Evolutionary conservation across 2,797 vertebrate species (phyloP).

Genomic region (Numenius phaeopus): DNA sequence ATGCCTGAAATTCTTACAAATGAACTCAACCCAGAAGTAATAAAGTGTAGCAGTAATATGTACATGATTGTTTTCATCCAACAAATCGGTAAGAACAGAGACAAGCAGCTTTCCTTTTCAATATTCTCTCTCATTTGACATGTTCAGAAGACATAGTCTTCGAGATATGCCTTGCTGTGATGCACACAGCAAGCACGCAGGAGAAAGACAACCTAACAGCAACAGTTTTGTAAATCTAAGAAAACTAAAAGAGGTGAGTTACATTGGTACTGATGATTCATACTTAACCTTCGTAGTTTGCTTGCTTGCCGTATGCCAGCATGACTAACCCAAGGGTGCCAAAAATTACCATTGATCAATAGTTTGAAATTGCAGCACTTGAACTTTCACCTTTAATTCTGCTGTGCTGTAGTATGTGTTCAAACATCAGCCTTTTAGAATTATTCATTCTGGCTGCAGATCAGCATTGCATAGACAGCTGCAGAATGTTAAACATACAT

Average conservation of each 20-base stretch:
- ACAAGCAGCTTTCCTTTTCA: background rate
- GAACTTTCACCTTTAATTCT: constrained; percentile 74
- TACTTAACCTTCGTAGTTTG: constrained; percentile 60
- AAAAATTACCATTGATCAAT: constrained; percentile 75
- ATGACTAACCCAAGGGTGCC: constrained; percentile 50
- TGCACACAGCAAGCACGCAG: background rate
- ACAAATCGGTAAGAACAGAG: background rate
- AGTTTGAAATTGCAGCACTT: constrained; percentile 73
- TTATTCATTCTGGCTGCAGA: constrained; percentile 67
- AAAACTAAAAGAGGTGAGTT: constrained; percentile 16
- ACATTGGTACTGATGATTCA: constrained; percentile 48
- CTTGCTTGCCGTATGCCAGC: constrained; percentile 51
- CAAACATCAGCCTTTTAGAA: constrained; percentile 58
- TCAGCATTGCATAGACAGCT: constrained; percentile 17
- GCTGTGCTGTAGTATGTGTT: constrained; percentile 33
- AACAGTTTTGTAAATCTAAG: constrained; percentile 1
- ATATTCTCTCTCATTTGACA: background rate
- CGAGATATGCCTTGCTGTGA: background rate
- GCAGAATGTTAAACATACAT: constrained; percentile 36
- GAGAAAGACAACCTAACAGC: background rate
- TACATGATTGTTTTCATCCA: background rate
- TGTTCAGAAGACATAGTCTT: background rate
- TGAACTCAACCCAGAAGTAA: background rate
- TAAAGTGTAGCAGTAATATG: background rate
- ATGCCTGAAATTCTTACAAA: background rate